Evolutionary conservation across 2,113 vertebrate genomes (phyloP).

Genomic region (Myiozetetes cayanensis): DNA sequence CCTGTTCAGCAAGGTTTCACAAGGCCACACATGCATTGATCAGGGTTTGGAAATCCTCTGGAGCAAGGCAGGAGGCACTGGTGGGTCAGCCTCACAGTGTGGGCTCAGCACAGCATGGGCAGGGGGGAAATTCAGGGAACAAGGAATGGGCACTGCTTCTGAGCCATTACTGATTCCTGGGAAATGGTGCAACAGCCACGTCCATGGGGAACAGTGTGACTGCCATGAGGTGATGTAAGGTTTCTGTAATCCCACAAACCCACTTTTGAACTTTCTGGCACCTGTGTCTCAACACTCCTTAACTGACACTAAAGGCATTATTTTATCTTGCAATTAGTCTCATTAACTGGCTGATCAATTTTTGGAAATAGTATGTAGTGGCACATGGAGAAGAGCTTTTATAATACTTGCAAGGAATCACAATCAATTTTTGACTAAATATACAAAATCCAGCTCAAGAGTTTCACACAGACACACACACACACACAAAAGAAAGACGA

Average conservation of each 20-base stretch:
- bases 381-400: not conserved
- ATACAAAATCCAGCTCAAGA: not conserved
- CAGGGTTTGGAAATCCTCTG: not conserved
- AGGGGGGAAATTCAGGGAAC: not conserved
- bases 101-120: accelerated
- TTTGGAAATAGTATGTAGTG: not conserved
- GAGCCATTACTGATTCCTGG: accelerated
- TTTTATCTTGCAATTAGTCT: not conserved
- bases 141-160: not conserved
- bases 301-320: not conserved
- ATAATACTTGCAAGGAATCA: not conserved
- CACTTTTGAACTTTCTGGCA: not conserved
- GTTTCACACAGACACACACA: not conserved
- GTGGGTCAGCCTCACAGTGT: accelerated
- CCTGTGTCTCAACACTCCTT: not conserved
- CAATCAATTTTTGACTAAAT: not conserved
- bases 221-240: accelerated
- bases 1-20: not conserved
- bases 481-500: not conserved
- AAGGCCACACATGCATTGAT: accelerated
- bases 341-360: not conserved
- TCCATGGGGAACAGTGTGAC: accelerated
- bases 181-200: accelerated
- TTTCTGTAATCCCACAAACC: not conserved
- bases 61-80: accelerated